Evolutionary conservation across 2,888 invertebrate species (phyloP).

Genomic region (Pristionchus entomophagus): DNA sequence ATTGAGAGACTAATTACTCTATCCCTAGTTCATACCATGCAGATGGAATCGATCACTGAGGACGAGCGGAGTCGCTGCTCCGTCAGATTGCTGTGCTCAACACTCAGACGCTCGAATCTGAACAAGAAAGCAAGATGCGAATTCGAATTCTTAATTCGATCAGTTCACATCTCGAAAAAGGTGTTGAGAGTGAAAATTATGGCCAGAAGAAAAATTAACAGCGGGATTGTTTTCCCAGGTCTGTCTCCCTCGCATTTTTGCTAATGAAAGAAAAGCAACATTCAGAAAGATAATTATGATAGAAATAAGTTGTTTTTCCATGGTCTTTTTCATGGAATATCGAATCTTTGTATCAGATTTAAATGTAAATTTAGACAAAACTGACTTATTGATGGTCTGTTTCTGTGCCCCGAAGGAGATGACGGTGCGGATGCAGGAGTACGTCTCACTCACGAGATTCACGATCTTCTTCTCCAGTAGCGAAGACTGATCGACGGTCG

Average conservation of each 20-base stretch:
- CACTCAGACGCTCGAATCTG: slow-evolving; percentile 68
- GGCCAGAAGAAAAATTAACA: no score
- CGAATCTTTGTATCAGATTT: no score
- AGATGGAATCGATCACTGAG: slow-evolving; percentile 72
- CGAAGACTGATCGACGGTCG: slow-evolving; percentile 71
- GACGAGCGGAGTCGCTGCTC: slow-evolving; percentile 72
- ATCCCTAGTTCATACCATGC: slow-evolving; percentile 70
- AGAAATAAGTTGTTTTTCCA: no score
- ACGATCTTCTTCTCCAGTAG: slow-evolving; percentile 71
- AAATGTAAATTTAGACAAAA: neutral
- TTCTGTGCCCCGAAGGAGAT: slow-evolving; percentile 74
- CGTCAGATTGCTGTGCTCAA: slow-evolving; percentile 67
- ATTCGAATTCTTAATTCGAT: no score
- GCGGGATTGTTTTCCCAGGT: no score
- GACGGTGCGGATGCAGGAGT: slow-evolving; percentile 72
- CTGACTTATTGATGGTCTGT: slow-evolving; percentile 72
- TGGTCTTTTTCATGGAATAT: no score
- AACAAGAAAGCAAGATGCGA: neutral
- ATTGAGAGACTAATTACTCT: no score
- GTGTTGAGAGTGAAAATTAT: no score
- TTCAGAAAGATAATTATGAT: no score
- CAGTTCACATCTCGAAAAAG: no score
- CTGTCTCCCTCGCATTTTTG: no score
- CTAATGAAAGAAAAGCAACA: no score
- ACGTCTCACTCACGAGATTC: slow-evolving; percentile 73